Evolutionary conservation across 2,888 invertebrate genomes (phyloP).

Genomic region (Epinotia ramella): DNA sequence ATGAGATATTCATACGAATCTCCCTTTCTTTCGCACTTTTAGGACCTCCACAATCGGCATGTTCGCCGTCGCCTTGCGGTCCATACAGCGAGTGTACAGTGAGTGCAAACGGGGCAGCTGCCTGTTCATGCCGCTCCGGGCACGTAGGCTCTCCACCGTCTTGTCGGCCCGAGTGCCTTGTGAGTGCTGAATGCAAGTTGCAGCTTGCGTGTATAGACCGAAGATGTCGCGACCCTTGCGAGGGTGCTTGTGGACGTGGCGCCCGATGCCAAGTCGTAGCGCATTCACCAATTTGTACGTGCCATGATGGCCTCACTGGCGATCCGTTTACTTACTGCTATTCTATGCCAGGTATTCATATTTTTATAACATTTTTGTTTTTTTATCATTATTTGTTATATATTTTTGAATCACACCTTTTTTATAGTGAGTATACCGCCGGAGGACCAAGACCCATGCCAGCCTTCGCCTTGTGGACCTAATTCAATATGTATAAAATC

Average conservation of each 20-base stretch:
- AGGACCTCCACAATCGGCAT: constrained; percentile 73
- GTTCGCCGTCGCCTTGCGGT: constrained; percentile 92
- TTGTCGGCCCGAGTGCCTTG: constrained; percentile 91
- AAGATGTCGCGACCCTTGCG: constrained; percentile 90
- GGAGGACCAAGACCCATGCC: constrained; percentile 84
- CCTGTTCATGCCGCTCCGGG: constrained; percentile 89
- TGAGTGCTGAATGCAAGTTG: constrained; percentile 89
- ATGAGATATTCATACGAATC: too few species aligned
- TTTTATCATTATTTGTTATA: neutral
- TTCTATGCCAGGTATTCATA: constrained; percentile 81
- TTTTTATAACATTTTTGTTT: neutral
- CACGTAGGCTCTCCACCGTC: constrained; percentile 91
- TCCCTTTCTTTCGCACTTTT: constrained; percentile 16
- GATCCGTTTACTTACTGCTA: constrained; percentile 89
- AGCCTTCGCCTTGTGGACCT: constrained; percentile 88
- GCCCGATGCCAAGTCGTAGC: constrained; percentile 90
- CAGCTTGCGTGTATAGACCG: constrained; percentile 89
- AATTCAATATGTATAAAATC: constrained; percentile 87
- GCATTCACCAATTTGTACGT: constrained; percentile 91
- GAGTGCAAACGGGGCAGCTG: constrained; percentile 82
- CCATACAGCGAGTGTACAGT: constrained; percentile 88
- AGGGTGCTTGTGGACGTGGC: constrained; percentile 90
- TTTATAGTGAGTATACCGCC: constrained; percentile 58
- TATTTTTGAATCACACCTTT: neutral
- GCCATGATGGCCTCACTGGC: constrained; percentile 88